Percentiles rank a stretch among this genome's conserved stretches.
phyloP scores from a whole-genome alignment of 2,888 invertebrate genomes.

The Myopa testacea region DNA sequence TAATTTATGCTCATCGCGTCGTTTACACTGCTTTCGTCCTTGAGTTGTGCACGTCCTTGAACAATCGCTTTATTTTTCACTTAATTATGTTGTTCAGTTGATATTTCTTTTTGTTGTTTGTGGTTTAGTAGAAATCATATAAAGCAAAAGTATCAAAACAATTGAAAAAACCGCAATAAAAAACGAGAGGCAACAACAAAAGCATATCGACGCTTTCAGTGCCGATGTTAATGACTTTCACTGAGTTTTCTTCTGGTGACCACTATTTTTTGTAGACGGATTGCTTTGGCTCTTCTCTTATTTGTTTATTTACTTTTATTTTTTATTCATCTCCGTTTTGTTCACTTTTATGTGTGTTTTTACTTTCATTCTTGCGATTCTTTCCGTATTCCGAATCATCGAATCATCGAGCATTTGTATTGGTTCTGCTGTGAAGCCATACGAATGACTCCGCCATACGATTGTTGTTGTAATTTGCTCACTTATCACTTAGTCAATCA shows the following conservation, averaged over 20 bases:
- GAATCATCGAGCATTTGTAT: not conserved
- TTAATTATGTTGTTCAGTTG: conserved; percentile 25
- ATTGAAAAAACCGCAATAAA: not conserved
- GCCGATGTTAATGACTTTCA: conserved; percentile 57
- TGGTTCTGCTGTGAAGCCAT: conserved; percentile 28
- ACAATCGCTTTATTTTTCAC: conserved; percentile 32
- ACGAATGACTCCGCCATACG: not conserved
- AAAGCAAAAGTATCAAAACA: not conserved
- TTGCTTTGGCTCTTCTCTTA: conserved; percentile 15
- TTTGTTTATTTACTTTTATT: not conserved
- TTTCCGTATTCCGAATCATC: not conserved
- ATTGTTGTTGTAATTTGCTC: not conserved
- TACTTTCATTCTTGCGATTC: not conserved
- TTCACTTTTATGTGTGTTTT: not conserved
- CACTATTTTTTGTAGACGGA: not conserved
- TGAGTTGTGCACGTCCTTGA: conserved; percentile 49
- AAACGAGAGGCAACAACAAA: not conserved
- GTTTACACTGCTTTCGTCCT: conserved; percentile 39
- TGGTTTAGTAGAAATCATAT: not conserved
- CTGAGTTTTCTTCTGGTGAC: conserved; percentile 27
- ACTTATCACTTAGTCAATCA: not conserved
- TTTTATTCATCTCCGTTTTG: not conserved
- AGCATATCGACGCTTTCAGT: conserved; percentile 23
- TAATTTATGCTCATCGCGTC: conserved; percentile 18
- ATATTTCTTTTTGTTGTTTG: conserved; percentile 23